Base-by-base conservation (phyloP, 2,888 invertebrate genomes). In the Isoperla grammatica region DNA sequence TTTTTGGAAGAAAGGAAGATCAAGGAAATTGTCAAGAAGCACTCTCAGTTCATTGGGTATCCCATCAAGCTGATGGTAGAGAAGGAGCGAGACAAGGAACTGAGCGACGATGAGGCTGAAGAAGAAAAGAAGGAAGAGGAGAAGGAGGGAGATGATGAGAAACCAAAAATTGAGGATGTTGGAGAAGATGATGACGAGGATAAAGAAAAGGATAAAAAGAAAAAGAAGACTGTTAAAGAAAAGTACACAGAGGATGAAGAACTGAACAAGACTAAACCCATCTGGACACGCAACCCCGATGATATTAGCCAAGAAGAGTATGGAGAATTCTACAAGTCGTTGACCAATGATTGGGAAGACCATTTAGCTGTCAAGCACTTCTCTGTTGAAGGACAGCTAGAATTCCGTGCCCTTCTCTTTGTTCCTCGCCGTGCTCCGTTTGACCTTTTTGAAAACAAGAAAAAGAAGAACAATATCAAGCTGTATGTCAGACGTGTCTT, bases 171-270 rank as follows among this genome's bases (percentile, higher is more conserved):
- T 56, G 85, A 85, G 68, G 84, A 86, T 65, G 83, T 85, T 61
- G 81, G 83, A 2, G 87, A 87, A 66, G 88, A 89, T 66, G 87
- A 87, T 57, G 77, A 72, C 8, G 74, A 75, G 42, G 75, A 79
- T 45, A 77, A 76, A 22, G 83, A 74, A 40, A 85, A 85, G 66
- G 83, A 85, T 65, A 87, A 90, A 75, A 93, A 95, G 76, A 95
- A 95, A 79, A 95, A 93, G 81, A 98, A 96, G 78, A 98, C 93
- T 49, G 91, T 98, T 71, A 97, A 91, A 76, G 98, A 98, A 71
- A 98, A 96, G 74, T 99, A 97, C 79, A 89, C 88, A 1, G 98
- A 98, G 72, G 97, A 98, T 72, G 98, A 99, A 74, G 97, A 98
- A 73, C 76, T 99, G 46, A 99, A 99, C 83, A 98, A 98, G 75